Evolutionary conservation across 2,888 invertebrate genomes (phyloP), one percentile per base, ranked within the genome.

Genomic region (Rhingia campestris): DNA sequence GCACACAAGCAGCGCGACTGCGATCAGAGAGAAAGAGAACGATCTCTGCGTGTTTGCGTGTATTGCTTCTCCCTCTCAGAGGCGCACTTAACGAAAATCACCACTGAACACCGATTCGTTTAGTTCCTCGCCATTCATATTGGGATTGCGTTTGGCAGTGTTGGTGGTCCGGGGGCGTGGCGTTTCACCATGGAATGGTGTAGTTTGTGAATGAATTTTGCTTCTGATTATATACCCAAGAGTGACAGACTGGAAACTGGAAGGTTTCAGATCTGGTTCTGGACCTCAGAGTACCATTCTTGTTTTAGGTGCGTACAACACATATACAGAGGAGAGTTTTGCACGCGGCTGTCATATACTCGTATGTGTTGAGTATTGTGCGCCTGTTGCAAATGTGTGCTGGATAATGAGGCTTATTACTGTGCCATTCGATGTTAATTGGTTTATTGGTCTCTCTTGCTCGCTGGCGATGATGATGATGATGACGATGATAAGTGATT

Each of bases 371-470:
- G 47, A 76, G 61, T 30, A 22, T 22, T 22, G 22, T 37, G 30
- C 22, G 47, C 45, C n/a, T 56, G 51, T 73, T 56, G 79, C 58
- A 56, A 43, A 58, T 82, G 67, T 73, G 63, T 82, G 73, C 39
- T 73, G 69, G 70, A 74, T 84, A 84, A 84, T 84, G 75, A 84
- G 79, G 49, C 84, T 84, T 64, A 84, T 84, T 84, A 84, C 74
- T 59, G 75, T 70, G 59, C 64, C 80, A 70, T 84, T 80, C 74
- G 63, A 41, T 75, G 80, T 84, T 80, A 80, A 84, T 84, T 84
- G 84, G 84, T 80, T 80, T 84, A 84, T 75, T 80, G 84, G 80
- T 66, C 79, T 74, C 84, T 70, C 51, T 79, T 64, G 43, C 59
- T 59, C 74, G 66, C 43, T 64, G 51, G 22, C 30, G 51, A 33